Base-by-base conservation (phyloP, 2,888 invertebrate species). In the Tinea pellionella region DNA sequence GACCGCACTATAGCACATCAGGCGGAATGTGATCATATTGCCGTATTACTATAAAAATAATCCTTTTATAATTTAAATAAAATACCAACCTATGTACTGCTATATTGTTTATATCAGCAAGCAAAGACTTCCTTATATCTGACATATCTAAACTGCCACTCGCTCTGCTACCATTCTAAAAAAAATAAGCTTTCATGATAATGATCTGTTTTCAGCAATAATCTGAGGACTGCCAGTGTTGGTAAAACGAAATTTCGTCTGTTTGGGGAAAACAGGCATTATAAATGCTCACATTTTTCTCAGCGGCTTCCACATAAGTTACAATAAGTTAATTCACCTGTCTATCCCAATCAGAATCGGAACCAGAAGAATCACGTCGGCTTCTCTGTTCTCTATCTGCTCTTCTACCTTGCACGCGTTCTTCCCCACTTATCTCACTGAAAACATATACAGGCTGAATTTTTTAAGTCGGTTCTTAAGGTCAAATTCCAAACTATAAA, bases 331-430 rank as follows among this genome's bases (percentile, higher is more conserved):
- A 24, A 3, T 24, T 24, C 16, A 85, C 84, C 80, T 83, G 91
- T 89, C 72, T 90, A 63, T 94, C 94, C 87, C 93, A 92, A 74
- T 94, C 95, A 0, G 93, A 93, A 65, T 92, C 93, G 0, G 93
- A 93, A 3, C 93, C 93, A 15, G 92, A 91, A 0, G 92, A 92
- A 62, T 91, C 90, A 0, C 84, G 74, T 1, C 81, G 77, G 62
- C 74, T 78, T 61, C 78, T 83, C 51, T 77, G 80, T 67, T 92
- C 91, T 62, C 91, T 79, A 16, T 90, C 90, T 1, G 91, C 92
- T 65, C 91, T 76, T 69, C 92, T 81, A 3, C 92, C 92, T 63
- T 90, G 83, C 29, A 92, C 88, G 0, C 92, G 90, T 62, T 93
- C 92, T 67, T 92, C 92, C 63, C 32, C 57, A 47, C 91, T 91